Conservation (phyloP, 2,797 vertebrate species). For the Amniataba percoides region DNA sequence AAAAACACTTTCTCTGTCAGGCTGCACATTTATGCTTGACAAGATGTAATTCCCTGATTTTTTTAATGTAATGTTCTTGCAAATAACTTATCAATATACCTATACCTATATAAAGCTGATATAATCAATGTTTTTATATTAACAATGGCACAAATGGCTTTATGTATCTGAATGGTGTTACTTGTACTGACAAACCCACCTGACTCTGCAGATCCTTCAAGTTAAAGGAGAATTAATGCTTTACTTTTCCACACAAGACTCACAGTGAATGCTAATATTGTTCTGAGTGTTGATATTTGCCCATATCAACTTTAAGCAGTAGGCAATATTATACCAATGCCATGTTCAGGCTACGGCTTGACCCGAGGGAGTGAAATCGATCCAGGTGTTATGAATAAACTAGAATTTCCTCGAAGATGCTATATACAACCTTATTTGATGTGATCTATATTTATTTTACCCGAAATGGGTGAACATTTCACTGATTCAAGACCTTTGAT, state of each 20-base stretch:
- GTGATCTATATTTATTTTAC: neutral
- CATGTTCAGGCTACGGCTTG: neutral
- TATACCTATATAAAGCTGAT: neutral
- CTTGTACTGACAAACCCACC: neutral
- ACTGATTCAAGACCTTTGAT: neutral
- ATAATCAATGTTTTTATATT: neutral
- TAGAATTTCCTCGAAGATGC: too few relatives aligned
- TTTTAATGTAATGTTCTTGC: neutral
- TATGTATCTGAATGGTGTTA: neutral
- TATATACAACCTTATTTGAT: neutral
- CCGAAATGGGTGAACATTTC: neutral
- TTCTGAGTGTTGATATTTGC: neutral
- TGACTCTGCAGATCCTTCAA: too few relatives aligned
- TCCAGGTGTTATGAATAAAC: too few relatives aligned
- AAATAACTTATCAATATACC: too few relatives aligned
- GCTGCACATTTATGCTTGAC: neutral
- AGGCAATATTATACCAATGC: neutral
- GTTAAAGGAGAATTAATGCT: neutral
- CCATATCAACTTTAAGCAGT: neutral
- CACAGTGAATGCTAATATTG: neutral
- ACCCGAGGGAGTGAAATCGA: neutral
- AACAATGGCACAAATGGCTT: neutral
- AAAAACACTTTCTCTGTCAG: neutral
- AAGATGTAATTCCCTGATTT: neutral
- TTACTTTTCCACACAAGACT: neutral